phyloP scores from a whole-genome alignment of 2,888 invertebrate species.

The Chromoteleia sp. region DNA sequence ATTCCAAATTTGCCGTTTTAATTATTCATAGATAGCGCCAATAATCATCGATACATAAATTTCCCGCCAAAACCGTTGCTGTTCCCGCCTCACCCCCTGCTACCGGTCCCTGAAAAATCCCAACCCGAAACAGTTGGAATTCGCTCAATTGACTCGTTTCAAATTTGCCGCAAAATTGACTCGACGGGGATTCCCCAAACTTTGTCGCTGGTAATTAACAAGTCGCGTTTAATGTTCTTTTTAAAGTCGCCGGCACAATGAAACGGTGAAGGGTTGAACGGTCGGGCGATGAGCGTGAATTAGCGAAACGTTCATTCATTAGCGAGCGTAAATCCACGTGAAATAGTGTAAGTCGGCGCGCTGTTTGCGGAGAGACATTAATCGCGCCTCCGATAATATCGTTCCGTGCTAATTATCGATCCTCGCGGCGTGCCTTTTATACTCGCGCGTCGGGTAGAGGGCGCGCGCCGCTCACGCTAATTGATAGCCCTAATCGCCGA shows the following conservation, averaged over 20 bases:
- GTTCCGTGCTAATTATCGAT: conserved; percentile 75
- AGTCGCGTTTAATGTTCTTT: conserved; percentile 39
- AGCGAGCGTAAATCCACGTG: conserved; percentile 44
- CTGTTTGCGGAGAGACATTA: conserved; percentile 62
- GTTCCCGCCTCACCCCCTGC: no score
- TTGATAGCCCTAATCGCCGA: conserved; percentile 75
- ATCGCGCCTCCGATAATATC: conserved; percentile 62
- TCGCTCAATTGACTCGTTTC: conserved; percentile 3
- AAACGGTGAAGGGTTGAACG: conserved; percentile 33
- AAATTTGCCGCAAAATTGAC: conserved; percentile 35
- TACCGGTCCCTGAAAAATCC: no score
- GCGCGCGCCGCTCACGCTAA: conserved; percentile 68
- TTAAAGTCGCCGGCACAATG: conserved; percentile 38
- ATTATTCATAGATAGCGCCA: no score
- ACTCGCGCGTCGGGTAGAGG: conserved; percentile 71
- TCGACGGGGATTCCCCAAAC: conserved; percentile 5
- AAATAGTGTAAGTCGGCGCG: conserved; percentile 66
- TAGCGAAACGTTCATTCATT: conserved; percentile 51
- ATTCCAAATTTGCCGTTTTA: no score
- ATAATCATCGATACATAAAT: no score
- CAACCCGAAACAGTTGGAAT: conserved; percentile 16
- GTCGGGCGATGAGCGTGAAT: conserved; percentile 39
- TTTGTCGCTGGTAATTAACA: conserved; percentile 34
- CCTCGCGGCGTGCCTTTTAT: conserved; percentile 74
- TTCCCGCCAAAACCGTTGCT: no score